Evolutionary conservation across 2,797 vertebrate species (phyloP).

Genomic region (Tolypeutes matacus): DNA sequence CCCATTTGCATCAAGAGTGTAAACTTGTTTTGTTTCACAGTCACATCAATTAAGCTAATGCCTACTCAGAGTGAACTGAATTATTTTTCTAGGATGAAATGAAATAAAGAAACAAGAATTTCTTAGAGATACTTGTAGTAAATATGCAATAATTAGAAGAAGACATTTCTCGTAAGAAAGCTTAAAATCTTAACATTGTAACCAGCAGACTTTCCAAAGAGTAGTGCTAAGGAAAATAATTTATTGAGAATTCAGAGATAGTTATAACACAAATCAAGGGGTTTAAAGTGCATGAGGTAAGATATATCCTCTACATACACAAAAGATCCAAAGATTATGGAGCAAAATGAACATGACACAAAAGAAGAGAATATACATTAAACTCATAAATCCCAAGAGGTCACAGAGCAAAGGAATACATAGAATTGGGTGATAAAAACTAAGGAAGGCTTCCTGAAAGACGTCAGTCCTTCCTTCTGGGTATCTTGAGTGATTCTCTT

Average conservation of each 20-base stretch:
- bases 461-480: background rate
- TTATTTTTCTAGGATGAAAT: background rate
- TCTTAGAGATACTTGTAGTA: background rate
- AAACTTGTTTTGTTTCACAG: background rate
- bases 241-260: slow-evolving; percentile 9
- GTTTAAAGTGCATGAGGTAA: background rate
- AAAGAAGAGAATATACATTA: background rate
- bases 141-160: slow-evolving; percentile 49
- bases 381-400: background rate
- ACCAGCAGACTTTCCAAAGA: slow-evolving; percentile 30
- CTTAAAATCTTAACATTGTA: background rate
- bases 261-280: background rate
- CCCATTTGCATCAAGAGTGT: background rate
- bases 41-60: background rate
- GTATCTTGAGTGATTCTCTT: background rate
- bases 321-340: background rate
- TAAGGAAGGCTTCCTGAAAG: background rate
- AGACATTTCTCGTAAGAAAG: slow-evolving; percentile 27
- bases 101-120: slow-evolving; percentile 19
- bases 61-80: background rate
- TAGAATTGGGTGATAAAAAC: background rate
- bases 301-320: background rate
- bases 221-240: background rate
- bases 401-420: background rate
- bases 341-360: background rate